Conservation (phyloP, 2,888 invertebrate species). For the Drosophila limbata region DNA sequence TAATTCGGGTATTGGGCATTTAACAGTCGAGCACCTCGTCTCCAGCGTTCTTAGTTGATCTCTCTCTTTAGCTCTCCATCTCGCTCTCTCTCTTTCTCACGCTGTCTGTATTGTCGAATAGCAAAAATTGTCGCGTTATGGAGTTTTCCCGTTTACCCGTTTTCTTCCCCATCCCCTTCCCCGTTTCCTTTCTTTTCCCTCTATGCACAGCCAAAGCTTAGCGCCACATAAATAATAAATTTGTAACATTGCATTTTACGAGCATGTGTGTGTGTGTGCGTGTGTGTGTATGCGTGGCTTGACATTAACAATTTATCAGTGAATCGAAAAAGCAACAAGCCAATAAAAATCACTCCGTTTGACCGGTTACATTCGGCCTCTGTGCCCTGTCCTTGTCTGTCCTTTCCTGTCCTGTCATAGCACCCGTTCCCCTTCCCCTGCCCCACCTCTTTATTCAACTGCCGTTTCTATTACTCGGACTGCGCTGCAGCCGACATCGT, state of each 20-base stretch:
- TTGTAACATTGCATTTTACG: slow-evolving; percentile 74
- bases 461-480: slow-evolving; percentile 15
- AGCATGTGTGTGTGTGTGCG: slow-evolving; percentile 38
- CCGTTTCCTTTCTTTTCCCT: background rate
- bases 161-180: background rate
- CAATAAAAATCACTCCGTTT: slow-evolving; percentile 80
- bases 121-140: slow-evolving; percentile 32
- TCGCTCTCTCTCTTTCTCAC: background rate
- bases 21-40: too few relatives aligned
- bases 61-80: background rate
- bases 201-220: slow-evolving; percentile 70
- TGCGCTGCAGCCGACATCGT: slow-evolving; percentile 48
- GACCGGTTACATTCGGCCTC: slow-evolving; percentile 70
- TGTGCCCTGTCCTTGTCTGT: slow-evolving; percentile 14
- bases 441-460: background rate
- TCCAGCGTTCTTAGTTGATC: background rate
- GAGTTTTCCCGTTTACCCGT: background rate
- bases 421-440: background rate
- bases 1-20: too few relatives aligned
- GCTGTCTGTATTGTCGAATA: slow-evolving; percentile 6
- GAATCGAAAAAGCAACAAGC: slow-evolving; percentile 79
- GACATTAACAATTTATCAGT: slow-evolving; percentile 79
- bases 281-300: slow-evolving; percentile 46
- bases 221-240: slow-evolving; percentile 79
- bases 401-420: slow-evolving; percentile 3